phyloP scores from a whole-genome alignment of 2,113 vertebrate species.

The Boulengeromyrus knoepffleri region DNA sequence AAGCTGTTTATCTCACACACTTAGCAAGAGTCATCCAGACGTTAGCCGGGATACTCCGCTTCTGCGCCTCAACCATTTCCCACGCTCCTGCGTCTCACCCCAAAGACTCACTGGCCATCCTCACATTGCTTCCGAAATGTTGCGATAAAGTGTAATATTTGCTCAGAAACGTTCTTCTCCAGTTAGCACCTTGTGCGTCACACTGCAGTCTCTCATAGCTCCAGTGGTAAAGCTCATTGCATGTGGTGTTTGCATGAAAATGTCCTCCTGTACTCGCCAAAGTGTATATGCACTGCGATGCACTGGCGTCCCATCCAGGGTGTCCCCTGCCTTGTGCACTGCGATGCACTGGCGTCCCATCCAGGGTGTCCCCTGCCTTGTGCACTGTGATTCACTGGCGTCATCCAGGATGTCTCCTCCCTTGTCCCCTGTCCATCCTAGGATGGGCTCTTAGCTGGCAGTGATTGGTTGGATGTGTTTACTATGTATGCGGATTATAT shows the following conservation, averaged over 20 bases:
- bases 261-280: neutral
- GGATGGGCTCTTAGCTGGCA: neutral
- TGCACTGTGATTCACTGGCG: neutral
- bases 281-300: neutral
- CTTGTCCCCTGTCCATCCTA: neutral
- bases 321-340: neutral
- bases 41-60: neutral
- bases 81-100: neutral
- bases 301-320: neutral
- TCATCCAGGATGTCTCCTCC: neutral
- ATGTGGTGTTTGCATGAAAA: neutral
- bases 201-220: neutral
- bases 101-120: too few relatives aligned
- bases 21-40: neutral
- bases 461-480: neutral
- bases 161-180: neutral
- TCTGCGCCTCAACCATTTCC: neutral
- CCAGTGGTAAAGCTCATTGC: neutral
- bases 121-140: neutral
- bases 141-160: neutral
- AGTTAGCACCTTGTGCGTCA: neutral
- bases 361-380: neutral
- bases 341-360: neutral
- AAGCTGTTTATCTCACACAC: neutral
- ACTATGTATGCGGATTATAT: neutral